phyloP scores from a whole-genome alignment of 1,140 invertebrate genomes.

The Meloidogyne chitwoodi region DNA sequence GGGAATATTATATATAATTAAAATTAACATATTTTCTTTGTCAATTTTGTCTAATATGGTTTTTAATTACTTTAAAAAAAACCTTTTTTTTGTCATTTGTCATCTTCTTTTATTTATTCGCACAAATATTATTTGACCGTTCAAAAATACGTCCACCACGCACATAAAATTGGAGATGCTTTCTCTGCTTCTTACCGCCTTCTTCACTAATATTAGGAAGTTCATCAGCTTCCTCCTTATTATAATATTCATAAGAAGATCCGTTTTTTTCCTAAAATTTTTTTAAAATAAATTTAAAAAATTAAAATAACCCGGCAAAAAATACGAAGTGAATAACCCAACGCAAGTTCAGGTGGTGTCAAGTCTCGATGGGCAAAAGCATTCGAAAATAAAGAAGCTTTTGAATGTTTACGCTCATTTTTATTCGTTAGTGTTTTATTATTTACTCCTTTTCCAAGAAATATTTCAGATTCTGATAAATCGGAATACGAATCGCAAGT shows the following conservation, averaged over 20 bases:
- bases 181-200: not conserved
- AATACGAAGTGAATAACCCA: conserved; percentile 12
- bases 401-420: not conserved
- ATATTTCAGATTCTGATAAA: conserved; percentile 4
- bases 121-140: not conserved
- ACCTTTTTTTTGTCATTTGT: not conserved
- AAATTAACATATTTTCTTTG: too few relatives aligned
- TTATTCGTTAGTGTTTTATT: not conserved
- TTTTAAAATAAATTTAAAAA: not conserved
- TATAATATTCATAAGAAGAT: not conserved
- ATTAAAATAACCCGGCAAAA: conserved; percentile 6
- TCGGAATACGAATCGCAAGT: conserved; percentile 1
- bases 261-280: conserved; percentile 4
- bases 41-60: too few relatives aligned
- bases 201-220: not conserved
- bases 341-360: conserved; percentile 15
- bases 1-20: too few relatives aligned
- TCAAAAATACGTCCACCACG: conserved; percentile 20
- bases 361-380: conserved; percentile 17
- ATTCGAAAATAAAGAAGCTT: not conserved
- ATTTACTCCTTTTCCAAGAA: not conserved
- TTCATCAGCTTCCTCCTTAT: too few relatives aligned
- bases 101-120: not conserved
- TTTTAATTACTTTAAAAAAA: not conserved
- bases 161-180: not conserved